phyloP scores from a whole-genome alignment of 2,888 invertebrate genomes.

The Thymelicus lineola region DNA sequence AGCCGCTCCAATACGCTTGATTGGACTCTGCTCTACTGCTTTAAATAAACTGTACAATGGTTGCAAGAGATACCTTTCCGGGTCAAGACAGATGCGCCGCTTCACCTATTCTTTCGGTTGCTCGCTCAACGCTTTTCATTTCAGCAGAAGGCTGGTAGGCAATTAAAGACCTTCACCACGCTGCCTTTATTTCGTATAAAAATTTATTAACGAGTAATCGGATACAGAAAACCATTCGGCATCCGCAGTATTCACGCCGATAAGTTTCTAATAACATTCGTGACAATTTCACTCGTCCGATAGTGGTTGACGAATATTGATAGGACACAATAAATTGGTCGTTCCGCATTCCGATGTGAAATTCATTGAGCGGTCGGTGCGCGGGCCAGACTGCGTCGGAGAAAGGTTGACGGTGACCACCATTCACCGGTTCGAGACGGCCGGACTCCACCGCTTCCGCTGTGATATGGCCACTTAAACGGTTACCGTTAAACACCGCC shows the following conservation, averaged over 20 bases:
- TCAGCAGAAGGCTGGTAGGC: no score
- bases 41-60: no score
- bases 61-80: no score
- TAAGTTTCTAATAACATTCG: slow-evolving; percentile 63
- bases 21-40: no score
- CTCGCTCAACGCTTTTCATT: no score
- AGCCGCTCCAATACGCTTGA: no score
- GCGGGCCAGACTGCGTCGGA: slow-evolving; percentile 79
- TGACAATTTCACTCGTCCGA: slow-evolving; percentile 64
- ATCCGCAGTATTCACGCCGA: slow-evolving; percentile 36
- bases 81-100: no score
- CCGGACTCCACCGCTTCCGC: slow-evolving; percentile 60
- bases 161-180: no score
- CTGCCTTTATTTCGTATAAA: no score
- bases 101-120: no score
- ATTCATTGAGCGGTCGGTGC: slow-evolving; percentile 80
- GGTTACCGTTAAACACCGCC: slow-evolving; percentile 60
- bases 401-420: slow-evolving; percentile 77
- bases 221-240: background rate
- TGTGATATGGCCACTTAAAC: slow-evolving; percentile 62
- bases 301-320: slow-evolving; percentile 60
- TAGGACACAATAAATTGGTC: slow-evolving; percentile 68
- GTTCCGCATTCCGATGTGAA: slow-evolving; percentile 82
- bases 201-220: background rate
- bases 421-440: slow-evolving; percentile 74